Base-by-base conservation (phyloP, 2,797 vertebrate species). In the Netta rufina region DNA sequence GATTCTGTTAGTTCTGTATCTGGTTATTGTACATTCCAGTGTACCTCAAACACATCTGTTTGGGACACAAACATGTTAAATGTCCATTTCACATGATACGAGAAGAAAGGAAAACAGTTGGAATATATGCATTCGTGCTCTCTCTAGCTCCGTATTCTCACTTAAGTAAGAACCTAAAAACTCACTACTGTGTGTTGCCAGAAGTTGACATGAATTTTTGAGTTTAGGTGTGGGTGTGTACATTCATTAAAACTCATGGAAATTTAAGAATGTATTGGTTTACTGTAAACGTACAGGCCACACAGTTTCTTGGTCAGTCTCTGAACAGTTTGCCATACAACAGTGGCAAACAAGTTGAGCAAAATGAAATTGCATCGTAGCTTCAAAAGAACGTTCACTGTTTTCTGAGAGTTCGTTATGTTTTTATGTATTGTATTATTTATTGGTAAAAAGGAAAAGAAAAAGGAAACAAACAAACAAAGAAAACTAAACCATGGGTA, bases 391-490 rank as follows among this genome's bases (percentile, higher is more conserved):
- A 45, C 11, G 67, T 41, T 79, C 30, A 47, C 30, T 9, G 28
- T 85, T 87, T 95, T 81, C 41, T 13, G 53, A 41, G 7, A 32
- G 30, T 56, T 51, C 74, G 17, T 84, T 64, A 30, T 30, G 38
- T 81, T 74, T 57, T 73, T 8, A 25, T 69, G 9, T 54, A 13
- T 45, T 60, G 9, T 54, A 13, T 51, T 60, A 62, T 64, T 69
- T 64, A 54, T 76, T 24, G 6, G 28, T 30, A 16, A 71, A 60
- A 39, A 58, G 67, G 62, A 39, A 27, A 5, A 7, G 43, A 6
- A 18, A 8, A 8, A 7, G 0, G 0, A 13, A 4, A 49, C 47
- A 24, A 49, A 49, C 22, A 49, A 30, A 15, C 24, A 45, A 22
- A 43, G 10, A 28, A 64, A 32, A 4, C 7, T 49, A 38, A 27